phyloP scores from a whole-genome alignment of 2,113 vertebrate species.

The Elaphurus davidianus region DNA sequence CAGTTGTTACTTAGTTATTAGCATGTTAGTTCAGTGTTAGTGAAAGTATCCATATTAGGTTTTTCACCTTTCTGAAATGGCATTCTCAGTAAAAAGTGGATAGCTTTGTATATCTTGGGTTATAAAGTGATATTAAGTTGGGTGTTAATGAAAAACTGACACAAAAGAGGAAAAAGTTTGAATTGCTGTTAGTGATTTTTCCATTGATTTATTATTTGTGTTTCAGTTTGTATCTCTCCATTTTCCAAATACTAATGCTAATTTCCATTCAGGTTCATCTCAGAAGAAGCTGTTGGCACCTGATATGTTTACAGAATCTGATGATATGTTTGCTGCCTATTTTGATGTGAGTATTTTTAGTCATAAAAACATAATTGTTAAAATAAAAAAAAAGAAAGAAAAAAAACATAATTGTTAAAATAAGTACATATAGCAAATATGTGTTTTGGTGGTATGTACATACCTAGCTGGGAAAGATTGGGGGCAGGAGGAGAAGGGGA shows the following conservation, averaged over 20 bases:
- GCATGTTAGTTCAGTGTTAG: neutral
- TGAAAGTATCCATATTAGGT: neutral
- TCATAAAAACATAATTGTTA: neutral
- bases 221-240: neutral
- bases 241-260: slow-evolving; percentile 59
- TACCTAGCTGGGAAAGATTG: too few relatives aligned
- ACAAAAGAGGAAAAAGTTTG: neutral
- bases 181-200: neutral
- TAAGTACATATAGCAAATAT: neutral
- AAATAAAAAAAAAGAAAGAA: neutral
- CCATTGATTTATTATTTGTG: neutral
- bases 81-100: neutral
- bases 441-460: neutral
- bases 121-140: neutral
- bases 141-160: neutral
- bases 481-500: too few relatives aligned
- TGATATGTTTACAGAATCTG: slow-evolving; percentile 99
- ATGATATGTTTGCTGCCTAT: slow-evolving; percentile 98
- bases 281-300: slow-evolving; percentile 96
- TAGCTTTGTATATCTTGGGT: neutral
- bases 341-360: slow-evolving; percentile 92
- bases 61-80: neutral
- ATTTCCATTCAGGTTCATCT: slow-evolving; percentile 88
- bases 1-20: neutral
- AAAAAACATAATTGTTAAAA: neutral